A percentile compares a stretch with the other conserved stretches of the same genome.
phyloP scores from a whole-genome alignment of 2,888 invertebrate species.

The Sthenelais limicola region DNA sequence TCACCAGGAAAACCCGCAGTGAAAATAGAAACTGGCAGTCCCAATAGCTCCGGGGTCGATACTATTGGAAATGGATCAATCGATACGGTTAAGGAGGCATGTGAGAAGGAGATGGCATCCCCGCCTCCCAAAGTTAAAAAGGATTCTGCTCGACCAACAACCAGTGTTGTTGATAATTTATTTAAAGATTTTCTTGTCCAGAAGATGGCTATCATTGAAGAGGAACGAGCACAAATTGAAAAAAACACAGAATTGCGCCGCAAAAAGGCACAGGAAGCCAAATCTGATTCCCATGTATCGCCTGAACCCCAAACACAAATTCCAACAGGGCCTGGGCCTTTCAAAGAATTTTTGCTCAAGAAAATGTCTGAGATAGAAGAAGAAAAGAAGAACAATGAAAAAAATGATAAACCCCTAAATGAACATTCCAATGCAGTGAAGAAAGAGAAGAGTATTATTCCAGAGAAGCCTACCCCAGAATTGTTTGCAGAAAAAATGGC shows the following conservation, averaged over 20 bases:
- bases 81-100: too few species aligned
- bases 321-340: slow-evolving; percentile 3
- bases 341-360: slow-evolving; percentile 21
- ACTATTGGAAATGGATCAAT: too few species aligned
- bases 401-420: too few species aligned
- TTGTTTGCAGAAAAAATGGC: slow-evolving; percentile 4
- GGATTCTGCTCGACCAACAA: too few species aligned
- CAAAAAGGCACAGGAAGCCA: slow-evolving; percentile 1
- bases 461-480: not conserved
- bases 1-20: too few species aligned
- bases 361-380: slow-evolving; percentile 17
- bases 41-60: too few species aligned
- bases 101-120: too few species aligned
- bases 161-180: slow-evolving; percentile 44
- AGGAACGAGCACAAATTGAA: slow-evolving; percentile 1
- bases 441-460: not conserved
- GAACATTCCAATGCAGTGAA: not conserved
- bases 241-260: not conserved
- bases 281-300: not conserved
- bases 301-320: not conserved
- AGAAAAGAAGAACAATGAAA: too few species aligned
- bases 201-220: slow-evolving; percentile 44
- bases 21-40: too few species aligned
- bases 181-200: slow-evolving; percentile 44
- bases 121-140: too few species aligned